Base-by-base conservation (phyloP, 2,113 vertebrate species). In the Colistium nudipinnis region DNA sequence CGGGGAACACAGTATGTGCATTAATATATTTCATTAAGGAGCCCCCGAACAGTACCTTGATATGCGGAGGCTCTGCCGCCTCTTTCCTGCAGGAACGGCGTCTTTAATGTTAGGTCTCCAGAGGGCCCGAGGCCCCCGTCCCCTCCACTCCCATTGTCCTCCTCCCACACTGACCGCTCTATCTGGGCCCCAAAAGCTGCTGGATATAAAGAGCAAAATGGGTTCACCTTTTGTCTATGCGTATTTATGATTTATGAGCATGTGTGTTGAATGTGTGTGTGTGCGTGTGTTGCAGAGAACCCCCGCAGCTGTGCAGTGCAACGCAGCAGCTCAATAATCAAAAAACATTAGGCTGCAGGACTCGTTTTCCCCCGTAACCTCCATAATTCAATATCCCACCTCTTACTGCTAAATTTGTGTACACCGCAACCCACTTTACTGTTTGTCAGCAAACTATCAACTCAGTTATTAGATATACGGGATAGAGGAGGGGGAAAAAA, bases 1-100 rank as follows among this genome's bases (percentile, higher is more conserved):
- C n/a, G 74, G 67, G 74, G 78, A 84, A 84, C 78, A 22, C 31
- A 35, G 52, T 20, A 76, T 87, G 83, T 87, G 83, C 86, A 85
- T 90, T 91, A 81, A 88, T 89, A 89, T 87, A 87, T 90, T 91
- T 92, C 78, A 88, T 88, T 90, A 87, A 67, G 70, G 77, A 59
- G 76, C 80, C 85, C 77, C 72, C 35, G 76, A 86, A 74, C 78
- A 84, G 76, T 74, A 57, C 74, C 80, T 89, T 90, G 82, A 89
- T 91, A 86, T 90, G 65, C 1, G 54, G 65, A 73, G 78, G 61
- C 63, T 83, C 57, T 71, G 74, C 73, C 30, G 28, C 35, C 69
- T 64, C 51, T 44, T 64, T 83, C 68, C 74, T 86, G 80, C 80
- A 88, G 84, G 74, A 89, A 85, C 78, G 81, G 75, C 17, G 64